A percentile compares a stretch with the other conserved stretches of the same genome.
phyloP scores from a whole-genome alignment of 2,113 vertebrate genomes.

The Psilopsiagon aurifrons region DNA sequence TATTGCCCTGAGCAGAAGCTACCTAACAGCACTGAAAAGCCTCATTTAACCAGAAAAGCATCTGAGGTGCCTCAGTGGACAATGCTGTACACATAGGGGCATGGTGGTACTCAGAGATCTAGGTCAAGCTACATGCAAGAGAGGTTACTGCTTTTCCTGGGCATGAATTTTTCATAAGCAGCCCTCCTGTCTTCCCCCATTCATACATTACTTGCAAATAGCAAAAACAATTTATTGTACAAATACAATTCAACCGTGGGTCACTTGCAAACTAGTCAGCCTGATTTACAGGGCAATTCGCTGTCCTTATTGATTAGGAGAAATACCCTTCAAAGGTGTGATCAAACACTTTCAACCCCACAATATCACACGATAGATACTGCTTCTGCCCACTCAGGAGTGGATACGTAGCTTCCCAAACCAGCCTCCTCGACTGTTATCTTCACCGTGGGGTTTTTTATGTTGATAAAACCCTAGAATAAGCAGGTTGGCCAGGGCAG shows the following conservation, averaged over 20 bases:
- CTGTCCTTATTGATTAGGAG: slow-evolving; percentile 21
- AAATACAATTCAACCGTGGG: slow-evolving; percentile 14
- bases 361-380: not conserved
- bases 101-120: not conserved
- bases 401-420: not conserved
- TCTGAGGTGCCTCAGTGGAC: not conserved
- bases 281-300: slow-evolving; percentile 56
- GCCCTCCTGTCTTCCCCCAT: not conserved
- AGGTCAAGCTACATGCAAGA: not conserved
- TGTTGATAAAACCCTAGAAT: not conserved
- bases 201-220: not conserved
- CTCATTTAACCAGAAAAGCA: not conserved
- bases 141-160: not conserved
- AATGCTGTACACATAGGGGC: not conserved
- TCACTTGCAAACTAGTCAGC: slow-evolving; percentile 35
- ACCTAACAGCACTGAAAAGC: not conserved
- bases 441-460: not conserved
- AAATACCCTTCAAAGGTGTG: not conserved
- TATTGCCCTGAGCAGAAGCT: not conserved
- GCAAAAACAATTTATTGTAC: not conserved
- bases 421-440: not conserved
- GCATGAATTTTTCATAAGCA: slow-evolving; percentile 6
- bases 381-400: not conserved
- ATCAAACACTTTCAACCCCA: not conserved
- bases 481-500: not conserved